Base-by-base conservation (phyloP, 1,140 invertebrate species). In the Drosophila sulfurigaster region DNA sequence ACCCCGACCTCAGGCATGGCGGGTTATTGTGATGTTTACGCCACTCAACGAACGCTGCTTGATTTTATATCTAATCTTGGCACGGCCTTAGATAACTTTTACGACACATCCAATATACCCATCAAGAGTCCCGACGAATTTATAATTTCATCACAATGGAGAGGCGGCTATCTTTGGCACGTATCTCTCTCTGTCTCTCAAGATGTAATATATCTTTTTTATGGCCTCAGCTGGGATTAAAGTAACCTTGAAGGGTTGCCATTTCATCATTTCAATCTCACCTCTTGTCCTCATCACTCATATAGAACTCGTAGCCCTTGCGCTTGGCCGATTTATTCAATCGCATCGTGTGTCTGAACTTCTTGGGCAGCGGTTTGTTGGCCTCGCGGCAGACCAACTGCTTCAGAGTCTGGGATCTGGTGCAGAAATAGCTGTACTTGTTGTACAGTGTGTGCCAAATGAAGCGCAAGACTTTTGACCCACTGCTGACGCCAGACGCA, bases 281-380 rank as follows among this genome's bases (percentile, higher is more conserved):
- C 94, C 94, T 94, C 81, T 92, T 86, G 71, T 94, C 94, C 63
- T 94, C 94, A 54, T 94, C 94, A n/a, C 94, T 93, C 0, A 94
- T 82, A 81, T 94, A 94, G 75, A 81, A 93, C 38, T 85, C 91
- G 69, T 94, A 94, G 15, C 93, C 93, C 73, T 93, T 94, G 57
- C 87, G 92, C 73, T 93, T 94, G 1, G 91, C 91, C 35, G 91
- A 92, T 64, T 92, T 92, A 56, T 91, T 92, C 32, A 92, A 72
- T n/a, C 90, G 77, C 79, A 92, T 78, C 0, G 83, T 73, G 38
- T 81, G 81, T 0, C 91, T 74, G 48, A 92, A 82, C 65, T 86
- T 92, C 66, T 92, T 92, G 45, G 85, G 85, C 66, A 91, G 59
- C 5, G 83, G 87, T n/a, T 91, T 92, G 30, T 92, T 92, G 28